Percentiles rank a stretch among this genome's conserved stretches.
These are phyloP conservation scores for Dendrocincla fuliginosa DNA, from an alignment of 2,797 vertebrate genomes.

Conservation along the genomic window DNA sequence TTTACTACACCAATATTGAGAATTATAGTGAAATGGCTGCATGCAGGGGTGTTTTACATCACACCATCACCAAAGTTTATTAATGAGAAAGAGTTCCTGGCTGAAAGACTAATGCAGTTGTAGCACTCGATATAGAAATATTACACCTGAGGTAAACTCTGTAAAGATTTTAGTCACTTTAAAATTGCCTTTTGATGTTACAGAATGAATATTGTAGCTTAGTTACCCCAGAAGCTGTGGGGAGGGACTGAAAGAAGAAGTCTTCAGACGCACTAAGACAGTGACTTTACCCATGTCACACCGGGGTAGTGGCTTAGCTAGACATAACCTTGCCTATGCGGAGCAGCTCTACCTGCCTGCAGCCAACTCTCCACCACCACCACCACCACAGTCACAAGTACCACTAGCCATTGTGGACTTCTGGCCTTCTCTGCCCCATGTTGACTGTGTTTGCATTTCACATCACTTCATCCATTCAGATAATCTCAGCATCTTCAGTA, in stretches of 20 bases:
- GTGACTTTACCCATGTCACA: not conserved
- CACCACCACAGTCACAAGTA: fast-evolving
- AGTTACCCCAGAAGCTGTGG: not conserved
- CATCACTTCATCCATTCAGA: not conserved
- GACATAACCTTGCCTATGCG: too few relatives aligned
- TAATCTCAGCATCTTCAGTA: not conserved
- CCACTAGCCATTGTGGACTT: fast-evolving
- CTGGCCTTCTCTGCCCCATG: not conserved
- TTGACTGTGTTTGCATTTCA: not conserved
- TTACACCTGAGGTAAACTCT: not conserved
- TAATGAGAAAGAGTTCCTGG: not conserved
- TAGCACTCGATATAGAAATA: not conserved
- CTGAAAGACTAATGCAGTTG: not conserved
- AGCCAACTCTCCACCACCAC: not conserved
- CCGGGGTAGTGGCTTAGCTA: not conserved
- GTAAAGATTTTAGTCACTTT: not conserved
- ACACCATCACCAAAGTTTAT: not conserved
- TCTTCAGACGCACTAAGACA: not conserved
- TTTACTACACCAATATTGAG: not conserved
- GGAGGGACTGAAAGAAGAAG: not conserved
- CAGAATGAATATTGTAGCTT: not conserved
- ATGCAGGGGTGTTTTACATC: not conserved
- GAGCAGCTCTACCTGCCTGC: fast-evolving
- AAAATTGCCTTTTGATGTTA: not conserved
- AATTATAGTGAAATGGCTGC: not conserved